Evolutionary conservation across 2,888 invertebrate genomes (phyloP), one percentile per base, ranked within the genome.

Genomic region (Argyra leucocephala): DNA sequence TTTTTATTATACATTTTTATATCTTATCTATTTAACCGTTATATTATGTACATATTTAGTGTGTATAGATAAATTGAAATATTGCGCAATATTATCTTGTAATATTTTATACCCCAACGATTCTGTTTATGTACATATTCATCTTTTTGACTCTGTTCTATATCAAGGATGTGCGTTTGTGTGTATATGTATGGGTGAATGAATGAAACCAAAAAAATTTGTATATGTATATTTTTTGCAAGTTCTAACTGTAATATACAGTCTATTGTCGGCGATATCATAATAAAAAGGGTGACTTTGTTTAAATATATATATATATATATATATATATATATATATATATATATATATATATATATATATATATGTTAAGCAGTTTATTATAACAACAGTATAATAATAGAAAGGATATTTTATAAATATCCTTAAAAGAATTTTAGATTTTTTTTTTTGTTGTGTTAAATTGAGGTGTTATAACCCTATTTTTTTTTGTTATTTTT

Each of bases 21-120:
- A 7, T 31, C n/a, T 12, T n/a, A 48, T 48, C 18, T 12, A 12
- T 48, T 48, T 48, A 48, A 48, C 48, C 18, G 48, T 48, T 48
- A 31, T 31, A 31, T 31, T 31, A 31, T 31, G 31, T 7, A 48
- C 3, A 48, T 48, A 48, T 48, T 48, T 48, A 48, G 48, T 18
- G 31, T 31, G 48, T 48, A 31, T 48, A 48, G 48, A 48, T 48
- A 48, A 48, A 48, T 48, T 48, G 48, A 48, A 48, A 48, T 48
- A 48, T 48, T 48, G 48, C 48, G n/a, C 48, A 48, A 48, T 18
- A 48, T 48, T 48, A 48, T 48, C 48, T 48, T 48, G 48, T 48
- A 48, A 48, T 48, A 48, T 48, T 48, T 48, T 48, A 48, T 48
- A 48, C 48, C 48, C 48, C 15, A 48, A 48, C 48, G 15, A 48